Evolutionary conservation across 2,888 invertebrate species (phyloP).

Genomic region (Prosapia bicincta): DNA sequence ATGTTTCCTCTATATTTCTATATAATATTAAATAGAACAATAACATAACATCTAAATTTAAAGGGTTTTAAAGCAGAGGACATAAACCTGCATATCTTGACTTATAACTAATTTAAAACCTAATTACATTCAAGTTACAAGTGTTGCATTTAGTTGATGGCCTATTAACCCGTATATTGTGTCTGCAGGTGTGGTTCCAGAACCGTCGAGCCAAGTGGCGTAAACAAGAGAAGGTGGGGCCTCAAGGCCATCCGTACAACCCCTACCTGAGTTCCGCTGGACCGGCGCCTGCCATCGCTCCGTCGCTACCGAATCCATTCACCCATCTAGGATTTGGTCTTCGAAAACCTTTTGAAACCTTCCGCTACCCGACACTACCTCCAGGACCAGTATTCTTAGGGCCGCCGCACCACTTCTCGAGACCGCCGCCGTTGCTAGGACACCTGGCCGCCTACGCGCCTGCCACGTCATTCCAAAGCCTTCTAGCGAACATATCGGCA

Average conservation of each 20-base stretch:
- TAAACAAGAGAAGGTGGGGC: constrained; percentile 90
- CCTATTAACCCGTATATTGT: too few species aligned
- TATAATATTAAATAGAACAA: too few species aligned
- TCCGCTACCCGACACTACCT: constrained; percentile 62
- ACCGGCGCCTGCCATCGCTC: constrained; percentile 59
- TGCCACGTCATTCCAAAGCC: constrained; percentile 75
- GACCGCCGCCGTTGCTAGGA: constrained; percentile 61
- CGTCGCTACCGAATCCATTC: constrained; percentile 79
- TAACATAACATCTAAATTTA: too few species aligned
- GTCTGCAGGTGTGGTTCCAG: constrained; percentile 87
- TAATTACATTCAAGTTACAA: too few species aligned
- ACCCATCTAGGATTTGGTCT: constrained; percentile 72
- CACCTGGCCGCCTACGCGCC: constrained; percentile 51
- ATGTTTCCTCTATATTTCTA: too few species aligned
- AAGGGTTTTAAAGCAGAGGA: too few species aligned
- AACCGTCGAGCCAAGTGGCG: constrained; percentile 91
- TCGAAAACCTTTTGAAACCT: constrained; percentile 70
- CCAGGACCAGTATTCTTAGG: constrained; percentile 54
- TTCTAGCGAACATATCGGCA: constrained; percentile 74
- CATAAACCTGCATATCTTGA: too few species aligned
- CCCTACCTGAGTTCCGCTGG: constrained; percentile 67
- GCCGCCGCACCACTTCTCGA: constrained; percentile 54
- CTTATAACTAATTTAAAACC: too few species aligned
- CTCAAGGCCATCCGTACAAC: constrained; percentile 86
- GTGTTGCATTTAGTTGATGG: too few species aligned